Evolutionary conservation across 2,888 invertebrate species (phyloP), one percentile per base, ranked within the genome.

Genomic region (Lordiphosa fenestrarum): DNA sequence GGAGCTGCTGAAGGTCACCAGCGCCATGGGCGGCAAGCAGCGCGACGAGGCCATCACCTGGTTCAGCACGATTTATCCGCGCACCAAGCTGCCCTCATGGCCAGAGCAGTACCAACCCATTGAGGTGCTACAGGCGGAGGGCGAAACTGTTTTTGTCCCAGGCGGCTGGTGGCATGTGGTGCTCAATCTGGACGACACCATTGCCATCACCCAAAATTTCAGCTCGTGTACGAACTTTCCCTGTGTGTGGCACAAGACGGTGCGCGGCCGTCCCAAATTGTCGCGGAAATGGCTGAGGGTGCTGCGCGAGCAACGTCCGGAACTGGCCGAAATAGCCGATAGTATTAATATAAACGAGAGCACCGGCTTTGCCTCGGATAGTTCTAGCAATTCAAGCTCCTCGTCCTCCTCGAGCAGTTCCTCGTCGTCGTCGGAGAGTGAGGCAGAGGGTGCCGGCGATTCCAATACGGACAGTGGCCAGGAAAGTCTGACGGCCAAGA

Each of bases 111-210:
- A 93, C 89, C 93, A 94, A 89, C 98, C 98, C 48, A 93, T 98
- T 67, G 98, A 99, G 91, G 96, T 98, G 76, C 91, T 99, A 4
- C 99, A 99, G 89, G 93, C 94, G 78, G 98, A 98, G 10, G 98
- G 98, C 15, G 99, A 99, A 89, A 99, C 98, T 3, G 98, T 99
- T 30, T 99, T 98, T 91, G 98, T 99, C 53, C 98, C 98, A 7
- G 98, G 98, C 13, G 99, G 99, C 7, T 99, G 99, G 99, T 99
- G 99, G 99, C 99, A 99, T 89, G 99, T 99, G 15, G 99, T 99
- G 10, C 91, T 99, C 30, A 99, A 99, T 90, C 91, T 99, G 64
- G 98, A 98, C 85, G 94, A 95, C 67, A 99, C 99, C 0, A 94
- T 99, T 44, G 99, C 99, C 9, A 95, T 99, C 12, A 99, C 99